These are phyloP conservation scores for Perca fluviatilis DNA, from an alignment of 2,113 vertebrate species.

Conservation along the genomic window DNA sequence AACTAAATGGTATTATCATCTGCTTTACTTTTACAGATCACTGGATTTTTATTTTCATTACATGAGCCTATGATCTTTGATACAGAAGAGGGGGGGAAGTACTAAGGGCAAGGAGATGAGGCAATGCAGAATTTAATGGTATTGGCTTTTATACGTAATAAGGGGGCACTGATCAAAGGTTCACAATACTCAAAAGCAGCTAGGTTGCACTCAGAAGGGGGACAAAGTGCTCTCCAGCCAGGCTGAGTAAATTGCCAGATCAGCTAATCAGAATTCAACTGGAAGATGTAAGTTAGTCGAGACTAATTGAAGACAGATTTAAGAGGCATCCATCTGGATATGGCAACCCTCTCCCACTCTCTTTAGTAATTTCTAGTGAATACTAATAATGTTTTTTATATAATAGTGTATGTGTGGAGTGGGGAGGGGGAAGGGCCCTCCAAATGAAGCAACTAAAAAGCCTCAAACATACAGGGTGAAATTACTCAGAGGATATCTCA, in stretches of 20 bases:
- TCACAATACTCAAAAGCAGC: conserved; percentile 76
- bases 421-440: conserved; percentile 13
- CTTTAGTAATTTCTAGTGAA: conserved; percentile 76
- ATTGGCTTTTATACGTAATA: conserved; percentile 82
- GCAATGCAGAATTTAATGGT: conserved; percentile 65
- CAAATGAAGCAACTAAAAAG: conserved; percentile 67
- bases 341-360: conserved; percentile 55
- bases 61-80: conserved; percentile 66
- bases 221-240: conserved; percentile 80
- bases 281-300: conserved; percentile 79
- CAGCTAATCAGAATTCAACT: conserved; percentile 84
- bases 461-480: conserved; percentile 58
- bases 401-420: conserved; percentile 49
- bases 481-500: conserved; percentile 70
- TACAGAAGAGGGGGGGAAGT: conserved; percentile 53
- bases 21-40: conserved; percentile 65
- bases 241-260: conserved; percentile 80
- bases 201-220: conserved; percentile 74
- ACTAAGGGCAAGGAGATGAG: conserved; percentile 58
- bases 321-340: conserved; percentile 79
- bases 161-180: conserved; percentile 84
- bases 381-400: conserved; percentile 82
- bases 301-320: conserved; percentile 84
- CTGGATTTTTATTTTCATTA: conserved; percentile 52
- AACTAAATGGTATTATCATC: conserved; percentile 66